Percentiles rank a stretch among this genome's conserved stretches.
Evolutionary conservation across 2,888 invertebrate species (phyloP).

Genomic region (Stenichneumon culpator): DNA sequence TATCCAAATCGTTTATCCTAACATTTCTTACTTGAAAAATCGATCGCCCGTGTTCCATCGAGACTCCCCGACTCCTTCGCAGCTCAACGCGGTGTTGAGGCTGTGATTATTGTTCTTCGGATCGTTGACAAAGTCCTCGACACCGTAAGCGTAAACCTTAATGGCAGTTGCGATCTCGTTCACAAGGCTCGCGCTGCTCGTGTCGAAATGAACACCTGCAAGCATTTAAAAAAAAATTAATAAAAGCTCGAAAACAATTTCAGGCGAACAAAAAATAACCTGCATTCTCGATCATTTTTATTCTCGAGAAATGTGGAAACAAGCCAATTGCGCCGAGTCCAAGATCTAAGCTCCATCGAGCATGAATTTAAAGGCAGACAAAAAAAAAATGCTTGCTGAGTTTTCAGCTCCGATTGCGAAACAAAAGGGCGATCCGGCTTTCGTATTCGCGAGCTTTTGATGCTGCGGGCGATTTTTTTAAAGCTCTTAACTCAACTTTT

Average conservation of each 20-base stretch:
- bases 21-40: slow-evolving; percentile 87
- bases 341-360: background rate
- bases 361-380: slow-evolving; percentile 21
- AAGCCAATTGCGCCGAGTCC: slow-evolving; percentile 5
- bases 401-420: slow-evolving; percentile 27
- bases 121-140: slow-evolving; percentile 94
- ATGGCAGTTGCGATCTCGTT: slow-evolving; percentile 96
- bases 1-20: too few species aligned
- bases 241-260: background rate
- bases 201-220: slow-evolving; percentile 96
- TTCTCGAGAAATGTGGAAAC: slow-evolving; percentile 30
- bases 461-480: background rate
- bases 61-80: slow-evolving; percentile 92
- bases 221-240: slow-evolving; percentile 41
- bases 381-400: slow-evolving; percentile 31
- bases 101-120: slow-evolving; percentile 89
- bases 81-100: slow-evolving; percentile 92
- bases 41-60: slow-evolving; percentile 95
- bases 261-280: background rate
- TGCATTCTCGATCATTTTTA: slow-evolving; percentile 8
- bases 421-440: slow-evolving; percentile 4
- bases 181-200: slow-evolving; percentile 92
- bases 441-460: background rate
- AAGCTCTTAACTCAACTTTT: background rate
- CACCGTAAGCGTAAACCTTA: slow-evolving; percentile 96